phyloP scores from a whole-genome alignment of 2,888 invertebrate species.

The Ophraella communa region DNA sequence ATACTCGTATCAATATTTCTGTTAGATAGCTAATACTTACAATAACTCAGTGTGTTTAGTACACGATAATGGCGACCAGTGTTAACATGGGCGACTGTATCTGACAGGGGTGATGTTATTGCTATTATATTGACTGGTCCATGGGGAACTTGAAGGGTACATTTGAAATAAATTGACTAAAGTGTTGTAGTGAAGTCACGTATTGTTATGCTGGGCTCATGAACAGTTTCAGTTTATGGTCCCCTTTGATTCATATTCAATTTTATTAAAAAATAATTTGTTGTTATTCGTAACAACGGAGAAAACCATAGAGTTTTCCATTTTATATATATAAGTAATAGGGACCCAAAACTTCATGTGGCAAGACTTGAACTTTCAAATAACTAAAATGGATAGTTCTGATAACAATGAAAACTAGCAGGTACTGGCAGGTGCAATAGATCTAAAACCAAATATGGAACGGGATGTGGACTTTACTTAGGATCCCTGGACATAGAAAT shows the following conservation, averaged over 20 bases:
- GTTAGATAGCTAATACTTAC: too few species aligned
- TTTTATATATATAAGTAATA: too few species aligned
- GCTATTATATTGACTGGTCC: constrained; percentile 63
- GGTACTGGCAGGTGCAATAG: too few species aligned
- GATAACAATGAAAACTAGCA: too few species aligned
- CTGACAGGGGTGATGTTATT: constrained; percentile 59
- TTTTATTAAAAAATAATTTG: constrained; percentile 49
- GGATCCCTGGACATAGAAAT: too few species aligned
- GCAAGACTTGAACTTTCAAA: too few species aligned
- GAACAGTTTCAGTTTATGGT: constrained; percentile 58
- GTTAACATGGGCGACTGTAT: constrained; percentile 52
- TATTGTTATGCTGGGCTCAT: constrained; percentile 59
- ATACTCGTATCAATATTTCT: too few species aligned
- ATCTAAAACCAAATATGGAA: too few species aligned
- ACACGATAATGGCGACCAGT: not conserved
- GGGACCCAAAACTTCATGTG: too few species aligned
- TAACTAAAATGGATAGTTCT: too few species aligned
- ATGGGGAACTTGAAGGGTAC: constrained; percentile 56
- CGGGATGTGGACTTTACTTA: too few species aligned
- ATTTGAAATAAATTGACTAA: constrained; percentile 61
- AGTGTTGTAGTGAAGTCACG: constrained; percentile 54
- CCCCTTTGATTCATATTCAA: constrained; percentile 56
- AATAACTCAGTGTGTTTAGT: not conserved
- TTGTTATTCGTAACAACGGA: constrained; percentile 9
- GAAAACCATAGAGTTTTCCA: too few species aligned